Evolutionary conservation across 2,888 invertebrate genomes (phyloP), one percentile per base, ranked within the genome.

Genomic region (Spilarctia lutea): DNA sequence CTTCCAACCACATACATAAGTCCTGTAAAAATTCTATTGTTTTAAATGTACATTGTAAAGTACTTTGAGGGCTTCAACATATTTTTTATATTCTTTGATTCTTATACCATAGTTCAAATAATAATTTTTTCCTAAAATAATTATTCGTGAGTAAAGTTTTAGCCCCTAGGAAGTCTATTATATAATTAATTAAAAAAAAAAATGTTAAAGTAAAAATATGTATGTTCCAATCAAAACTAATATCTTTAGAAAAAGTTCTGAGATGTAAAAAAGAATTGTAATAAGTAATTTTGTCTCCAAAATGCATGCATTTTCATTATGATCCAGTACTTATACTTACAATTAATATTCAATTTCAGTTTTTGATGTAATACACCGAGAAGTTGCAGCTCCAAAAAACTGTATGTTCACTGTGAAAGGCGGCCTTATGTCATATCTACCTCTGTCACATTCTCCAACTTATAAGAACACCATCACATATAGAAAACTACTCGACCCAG

Each of bases 401-500:
- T 92, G 92, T 74, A 91, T 94, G 91, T 81, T 94, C 68, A 89
- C 90, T 65, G 89, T 93, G 4, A 90, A 90, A 82, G 89, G 92
- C 6, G 85, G 85, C 65, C 91, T 89, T 68, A 76, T 94, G 2
- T 87, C 92, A 8, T 96, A 93, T 79, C 85, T 93, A 85, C 95
- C 96, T 0, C 79, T 93, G 24, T 84, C 87, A 10, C 74, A 85
- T 3, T 91, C 96, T 0, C 76, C 78, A 33, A 94, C 95, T 3
- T 88, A 85, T 72, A 83, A 86, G 67, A 86, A 92, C 71, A 85
- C 88, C 7, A 83, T 94, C 24, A 87, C 81, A 27, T 84, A 86
- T 30, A 83, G 87, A 16, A 88, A 85, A 77, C 82, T 90, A 60
- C 72, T 82, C 0, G 79, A 84, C 3, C 73, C 83, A 0, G 80